A percentile compares a stretch with the other conserved stretches of the same genome.
These are phyloP conservation scores for Epinephelus moara DNA, from an alignment of 2,113 vertebrate genomes.

Conservation along the genomic window DNA sequence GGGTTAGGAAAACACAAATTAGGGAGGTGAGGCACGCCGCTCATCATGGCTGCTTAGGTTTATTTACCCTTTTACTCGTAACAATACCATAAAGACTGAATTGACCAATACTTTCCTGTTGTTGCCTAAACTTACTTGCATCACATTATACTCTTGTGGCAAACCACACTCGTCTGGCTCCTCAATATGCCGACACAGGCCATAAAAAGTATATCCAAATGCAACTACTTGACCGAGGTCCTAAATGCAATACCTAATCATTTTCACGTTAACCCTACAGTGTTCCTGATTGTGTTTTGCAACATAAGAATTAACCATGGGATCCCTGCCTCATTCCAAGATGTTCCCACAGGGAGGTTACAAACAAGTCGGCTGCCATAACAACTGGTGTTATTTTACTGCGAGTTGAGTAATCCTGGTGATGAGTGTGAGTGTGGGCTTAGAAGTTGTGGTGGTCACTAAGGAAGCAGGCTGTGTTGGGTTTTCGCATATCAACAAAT, in stretches of 20 bases:
- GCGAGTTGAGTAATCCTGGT: conserved; percentile 46
- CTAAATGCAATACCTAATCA: conserved; percentile 41
- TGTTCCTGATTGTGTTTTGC: conserved; percentile 36
- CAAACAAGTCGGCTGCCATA: conserved; percentile 78
- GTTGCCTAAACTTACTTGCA: conserved; percentile 45
- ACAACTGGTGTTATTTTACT: conserved; percentile 72
- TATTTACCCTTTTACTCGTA: conserved; percentile 49
- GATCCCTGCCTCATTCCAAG: conserved; percentile 46
- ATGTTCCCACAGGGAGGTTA: conserved; percentile 65
- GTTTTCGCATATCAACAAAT: conserved; percentile 67
- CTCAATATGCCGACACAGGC: conserved; percentile 22
- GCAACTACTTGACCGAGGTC: conserved; percentile 13
- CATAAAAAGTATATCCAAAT: conserved; percentile 44
- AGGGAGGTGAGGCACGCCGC: conserved; percentile 6
- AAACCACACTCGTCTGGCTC: conserved; percentile 56
- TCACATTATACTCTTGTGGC: conserved; percentile 54
- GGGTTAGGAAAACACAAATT: conserved; percentile 61
- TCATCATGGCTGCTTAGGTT: conserved; percentile 43
- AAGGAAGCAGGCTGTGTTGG: conserved; percentile 64
- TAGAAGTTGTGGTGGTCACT: conserved; percentile 65
- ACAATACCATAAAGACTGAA: conserved; percentile 48
- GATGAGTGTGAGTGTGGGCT: conserved; percentile 52
- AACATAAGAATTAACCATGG: conserved; percentile 47
- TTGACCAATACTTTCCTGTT: conserved; percentile 47
- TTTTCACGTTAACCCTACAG: conserved; percentile 44